These are phyloP conservation scores for Anabacerthia variegaticeps DNA, from an alignment of 2,797 vertebrate genomes.

Conservation along the genomic window DNA sequence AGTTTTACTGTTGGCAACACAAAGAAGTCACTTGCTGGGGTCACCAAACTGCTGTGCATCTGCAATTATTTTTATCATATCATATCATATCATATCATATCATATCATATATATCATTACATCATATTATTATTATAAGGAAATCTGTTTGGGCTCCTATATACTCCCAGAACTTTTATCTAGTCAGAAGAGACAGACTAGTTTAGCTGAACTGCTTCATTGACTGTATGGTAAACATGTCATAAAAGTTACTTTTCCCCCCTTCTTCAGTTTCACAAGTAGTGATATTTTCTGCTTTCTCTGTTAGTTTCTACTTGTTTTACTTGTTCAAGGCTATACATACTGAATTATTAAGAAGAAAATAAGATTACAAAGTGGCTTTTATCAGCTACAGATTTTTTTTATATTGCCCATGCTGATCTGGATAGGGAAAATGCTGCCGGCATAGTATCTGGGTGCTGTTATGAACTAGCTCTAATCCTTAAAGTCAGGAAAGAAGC, in stretches of 20 bases:
- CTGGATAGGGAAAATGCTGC: not conserved
- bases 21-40: not conserved
- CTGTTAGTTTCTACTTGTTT: not conserved
- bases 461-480: not conserved
- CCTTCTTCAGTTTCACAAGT: not conserved
- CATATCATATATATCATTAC: not conserved
- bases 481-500: not conserved
- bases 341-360: not conserved
- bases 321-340: not conserved
- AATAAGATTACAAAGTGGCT: not conserved
- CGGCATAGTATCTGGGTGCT: not conserved
- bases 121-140: not conserved
- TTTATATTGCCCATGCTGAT: not conserved
- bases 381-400: not conserved
- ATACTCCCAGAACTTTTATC: not conserved
- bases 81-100: not conserved
- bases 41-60: not conserved
- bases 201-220: not conserved
- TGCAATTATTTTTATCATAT: not conserved
- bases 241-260: not conserved
- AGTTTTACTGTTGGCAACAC: not conserved
- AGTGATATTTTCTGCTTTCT: not conserved
- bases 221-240: not conserved
- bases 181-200: not conserved
- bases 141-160: not conserved